Conservation (phyloP, 2,888 invertebrate species). For the Zele albiditarsus region DNA sequence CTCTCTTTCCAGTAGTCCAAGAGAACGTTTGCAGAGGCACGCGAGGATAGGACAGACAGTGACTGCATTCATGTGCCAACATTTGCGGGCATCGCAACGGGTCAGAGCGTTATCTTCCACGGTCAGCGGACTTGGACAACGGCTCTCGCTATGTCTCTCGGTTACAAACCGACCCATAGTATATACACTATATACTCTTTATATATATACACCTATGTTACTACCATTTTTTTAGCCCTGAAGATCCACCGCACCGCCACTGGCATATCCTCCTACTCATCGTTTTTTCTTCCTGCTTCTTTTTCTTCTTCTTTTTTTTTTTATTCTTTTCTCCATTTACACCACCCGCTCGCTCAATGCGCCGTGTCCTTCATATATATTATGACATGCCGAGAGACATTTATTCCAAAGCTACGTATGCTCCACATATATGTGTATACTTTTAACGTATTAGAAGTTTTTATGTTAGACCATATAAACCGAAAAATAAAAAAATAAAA, state of each 20-base stretch:
- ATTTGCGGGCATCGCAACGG: constrained; percentile 65
- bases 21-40: background rate
- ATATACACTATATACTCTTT: constrained; percentile 27
- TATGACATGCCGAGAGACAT: constrained; percentile 35
- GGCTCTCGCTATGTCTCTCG: constrained; percentile 61
- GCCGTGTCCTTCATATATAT: constrained; percentile 17
- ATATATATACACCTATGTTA: constrained; percentile 25
- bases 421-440: background rate
- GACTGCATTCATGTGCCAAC: constrained; percentile 67
- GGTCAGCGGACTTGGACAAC: constrained; percentile 71
- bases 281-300: constrained; percentile 1
- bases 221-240: constrained; percentile 31
- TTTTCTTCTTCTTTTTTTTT: constrained; percentile 3
- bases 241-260: background rate
- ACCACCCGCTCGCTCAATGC: background rate
- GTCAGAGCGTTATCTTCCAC: constrained; percentile 72
- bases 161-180: constrained; percentile 9
- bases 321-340: background rate
- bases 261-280: background rate
- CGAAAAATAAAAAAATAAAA: background rate
- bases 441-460: background rate
- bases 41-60: constrained; percentile 61
- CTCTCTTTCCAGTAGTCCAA: constrained; percentile 17
- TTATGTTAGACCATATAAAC: background rate
- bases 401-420: constrained; percentile 30